phyloP scores from a whole-genome alignment of 2,797 vertebrate species.

The Steatocranus sp. region DNA sequence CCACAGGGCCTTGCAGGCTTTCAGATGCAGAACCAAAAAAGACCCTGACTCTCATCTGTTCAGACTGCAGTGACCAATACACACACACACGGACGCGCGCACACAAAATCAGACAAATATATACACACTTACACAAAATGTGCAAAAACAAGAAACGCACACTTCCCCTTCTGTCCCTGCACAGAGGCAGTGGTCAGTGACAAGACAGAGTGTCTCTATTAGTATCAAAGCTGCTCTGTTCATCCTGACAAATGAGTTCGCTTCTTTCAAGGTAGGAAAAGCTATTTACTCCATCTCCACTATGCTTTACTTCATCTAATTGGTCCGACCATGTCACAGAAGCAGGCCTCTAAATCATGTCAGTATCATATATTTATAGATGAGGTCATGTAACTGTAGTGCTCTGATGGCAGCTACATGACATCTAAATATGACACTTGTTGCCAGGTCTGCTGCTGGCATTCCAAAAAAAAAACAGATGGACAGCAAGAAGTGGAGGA shows the following conservation, averaged over 20 bases:
- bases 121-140: not conserved
- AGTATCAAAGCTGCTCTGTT: conserved; percentile 39
- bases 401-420: conserved; percentile 21
- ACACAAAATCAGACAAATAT: not conserved
- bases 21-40: conserved; percentile 14
- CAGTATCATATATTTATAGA: conserved; percentile 53
- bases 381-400: conserved; percentile 30
- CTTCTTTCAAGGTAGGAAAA: conserved; percentile 18
- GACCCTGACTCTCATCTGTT: not conserved
- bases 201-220: conserved; percentile 58
- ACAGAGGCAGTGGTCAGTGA: conserved; percentile 22
- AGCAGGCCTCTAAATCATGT: conserved; percentile 43
- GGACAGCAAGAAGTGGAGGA: not conserved
- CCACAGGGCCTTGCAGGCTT: not conserved
- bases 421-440: conserved; percentile 42
- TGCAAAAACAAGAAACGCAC: not conserved
- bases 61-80: not conserved
- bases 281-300: conserved; percentile 24
- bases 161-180: not conserved
- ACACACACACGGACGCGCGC: not conserved
- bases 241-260: conserved; percentile 28
- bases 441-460: conserved; percentile 22
- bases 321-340: conserved; percentile 11
- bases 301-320: conserved; percentile 44
- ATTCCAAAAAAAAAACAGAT: not conserved